Percentiles rank a stretch among this genome's conserved stretches.
Conservation (phyloP, 2,113 vertebrate genomes). For the Nestor notabilis region DNA sequence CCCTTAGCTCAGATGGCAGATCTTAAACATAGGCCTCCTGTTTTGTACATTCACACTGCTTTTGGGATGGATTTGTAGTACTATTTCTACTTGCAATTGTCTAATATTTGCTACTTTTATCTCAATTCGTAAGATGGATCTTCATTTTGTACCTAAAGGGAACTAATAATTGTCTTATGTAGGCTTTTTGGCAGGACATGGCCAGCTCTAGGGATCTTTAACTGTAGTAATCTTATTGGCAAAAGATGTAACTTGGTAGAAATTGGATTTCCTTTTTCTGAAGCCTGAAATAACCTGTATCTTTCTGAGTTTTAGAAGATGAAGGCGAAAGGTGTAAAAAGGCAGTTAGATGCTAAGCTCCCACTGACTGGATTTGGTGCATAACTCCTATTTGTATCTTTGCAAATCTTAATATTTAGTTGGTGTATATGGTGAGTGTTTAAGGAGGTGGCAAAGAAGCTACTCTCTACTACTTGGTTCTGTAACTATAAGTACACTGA, state of each 20-base stretch:
- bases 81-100: background rate
- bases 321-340: background rate
- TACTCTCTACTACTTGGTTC: slow-evolving; percentile 53
- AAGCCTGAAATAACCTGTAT: background rate
- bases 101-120: background rate
- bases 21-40: background rate
- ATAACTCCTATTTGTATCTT: background rate
- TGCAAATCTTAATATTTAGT: slow-evolving; percentile 23
- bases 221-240: background rate
- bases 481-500: slow-evolving; percentile 74
- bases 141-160: background rate
- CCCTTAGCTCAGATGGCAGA: background rate
- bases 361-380: background rate
- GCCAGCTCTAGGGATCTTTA: background rate
- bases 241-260: background rate
- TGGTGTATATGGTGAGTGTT: background rate
- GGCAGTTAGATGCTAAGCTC: background rate
- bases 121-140: background rate
- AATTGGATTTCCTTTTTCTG: slow-evolving; percentile 2
- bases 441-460: background rate
- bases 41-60: background rate
- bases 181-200: background rate
- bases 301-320: background rate
- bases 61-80: background rate
- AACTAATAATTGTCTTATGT: background rate